Base-by-base conservation (phyloP, 2,888 invertebrate genomes). In the Malthinus seriepunctatus region DNA sequence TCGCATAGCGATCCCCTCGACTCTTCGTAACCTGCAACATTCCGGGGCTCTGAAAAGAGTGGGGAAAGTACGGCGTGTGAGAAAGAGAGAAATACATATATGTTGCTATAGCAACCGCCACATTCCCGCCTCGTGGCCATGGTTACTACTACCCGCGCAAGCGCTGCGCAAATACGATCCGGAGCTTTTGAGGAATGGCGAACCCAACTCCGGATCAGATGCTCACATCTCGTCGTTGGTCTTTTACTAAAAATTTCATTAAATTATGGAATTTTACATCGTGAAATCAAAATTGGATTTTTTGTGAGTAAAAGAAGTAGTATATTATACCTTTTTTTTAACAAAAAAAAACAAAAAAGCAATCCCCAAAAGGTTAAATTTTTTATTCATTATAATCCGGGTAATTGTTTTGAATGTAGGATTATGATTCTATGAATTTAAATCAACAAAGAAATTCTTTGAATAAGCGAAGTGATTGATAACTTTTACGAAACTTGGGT, bases 61-160 rank as follows among this genome's bases (percentile, higher is more conserved):
- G 60, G 64, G 62, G 59, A 33, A 56, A 32, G 42, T 38, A 38
- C 49, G 12, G 44, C 51, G 14, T 42, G 15, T 42, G 57, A 49
- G 59, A 42, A 51, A 44, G 63, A 58, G 48, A 60, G 60, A 62
- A 60, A 62, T 56, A 56, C 37, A 53, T 34, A 49, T 32, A 64
- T 71, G 79, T 80, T 73, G 76, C 73, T 74, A 79, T 74, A 78
- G 76, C 71, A 72, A 80, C 78, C 73, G 74, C 76, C 78, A 76
- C 79, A 79, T 78, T 76, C 78, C 79, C 79, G 79, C 79, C 79
- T 78, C 72, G 79, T 77, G 75, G 78, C 78, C 79, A 79, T 79
- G 75, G 76, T 68, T 69, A 72, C 67, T 64, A 23, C 57, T 33
- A 54, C 51, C 51, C 46, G 71, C 72, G 74, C 74, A 63, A 66